Conservation (phyloP, 1,140 invertebrate species). For the Eumeta japonica region DNA sequence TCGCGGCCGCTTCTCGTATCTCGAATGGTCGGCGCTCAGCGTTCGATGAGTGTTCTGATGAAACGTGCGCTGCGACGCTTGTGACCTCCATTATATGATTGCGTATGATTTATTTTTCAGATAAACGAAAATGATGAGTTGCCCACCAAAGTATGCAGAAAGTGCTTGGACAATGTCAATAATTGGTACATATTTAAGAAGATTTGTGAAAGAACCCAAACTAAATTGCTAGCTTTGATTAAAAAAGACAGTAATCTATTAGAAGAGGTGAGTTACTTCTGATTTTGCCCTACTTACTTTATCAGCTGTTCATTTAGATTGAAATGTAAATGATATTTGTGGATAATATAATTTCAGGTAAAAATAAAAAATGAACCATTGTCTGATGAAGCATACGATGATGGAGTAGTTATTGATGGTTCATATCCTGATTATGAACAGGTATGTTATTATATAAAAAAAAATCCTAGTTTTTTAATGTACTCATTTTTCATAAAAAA, state of each 20-base stretch:
- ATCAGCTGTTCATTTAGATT: too few relatives aligned
- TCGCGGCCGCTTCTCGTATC: conserved; percentile 34
- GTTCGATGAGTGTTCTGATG: conserved; percentile 24
- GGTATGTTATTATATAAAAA: too few relatives aligned
- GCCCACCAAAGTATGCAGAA: conserved; percentile 59
- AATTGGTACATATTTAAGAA: conserved; percentile 58
- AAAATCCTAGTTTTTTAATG: background rate
- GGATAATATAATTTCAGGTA: conserved; percentile 43
- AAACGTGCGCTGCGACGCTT: conserved; percentile 32
- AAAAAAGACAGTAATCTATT: conserved; percentile 50
- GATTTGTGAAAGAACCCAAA: conserved; percentile 58
- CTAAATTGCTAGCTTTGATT: conserved; percentile 54
- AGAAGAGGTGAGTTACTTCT: conserved; percentile 49
- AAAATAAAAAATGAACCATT: conserved; percentile 53
- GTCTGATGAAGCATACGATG: conserved; percentile 50
- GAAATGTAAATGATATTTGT: too few relatives aligned
- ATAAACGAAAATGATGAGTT: conserved; percentile 58
- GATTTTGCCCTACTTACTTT: too few relatives aligned
- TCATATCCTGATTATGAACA: conserved; percentile 37
- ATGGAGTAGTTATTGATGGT: conserved; percentile 54
- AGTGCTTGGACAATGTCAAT: conserved; percentile 58
- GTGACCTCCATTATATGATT: conserved; percentile 36
- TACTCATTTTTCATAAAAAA: background rate
- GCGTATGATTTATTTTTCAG: conserved; percentile 54
- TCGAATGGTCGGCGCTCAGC: conserved; percentile 3